Evolutionary conservation across 2,113 vertebrate species (phyloP), one percentile per base, ranked within the genome.

Genomic region (Halcyon senegalensis): DNA sequence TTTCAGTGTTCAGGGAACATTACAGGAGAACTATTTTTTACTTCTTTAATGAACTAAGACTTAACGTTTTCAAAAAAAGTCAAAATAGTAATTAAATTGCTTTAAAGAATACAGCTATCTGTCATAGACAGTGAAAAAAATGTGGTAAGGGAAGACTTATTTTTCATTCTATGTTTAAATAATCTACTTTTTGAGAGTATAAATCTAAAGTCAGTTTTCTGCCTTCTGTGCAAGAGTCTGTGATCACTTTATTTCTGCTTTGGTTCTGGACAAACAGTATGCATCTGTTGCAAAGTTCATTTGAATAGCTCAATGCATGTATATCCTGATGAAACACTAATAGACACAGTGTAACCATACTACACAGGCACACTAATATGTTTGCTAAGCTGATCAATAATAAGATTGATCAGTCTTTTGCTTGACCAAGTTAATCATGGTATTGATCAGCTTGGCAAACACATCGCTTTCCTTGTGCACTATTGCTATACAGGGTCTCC

Each of bases 381-480:
- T 98, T 97, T 97, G 84, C 93, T 70, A 76, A 96, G 86, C 77
- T 96, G 94, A 97, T 98, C 98, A 94, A 98, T 98, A 97, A 21
- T 58, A 98, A 98, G 98, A 98, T 98, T 98, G 97, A 97, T 96
- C 97, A 96, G 91, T 85, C 86, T 90, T 97, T 93, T 9, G 17
- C 96, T 97, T 50, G 41, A 87, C 91, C 92, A 89, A 94, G 97
- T 93, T 98, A 98, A 97, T 98, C 97, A 96, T 83, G 68, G 27
- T 98, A 98, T 98, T 95, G 98, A 98, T 98, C 97, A 97, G 93
- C 63, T 96, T 73, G 90, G 95, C 68, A 96, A 97, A 95, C 84
- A 62, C 93, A 97, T 97, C 0, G 4, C 82, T 97, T 94, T 91
- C 79, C 72, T 72, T 58, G 41, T 60, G 37, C 50, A 3, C 66